Conservation (phyloP, 2,113 vertebrate genomes). For the Tretioscincus oriximinensis region DNA sequence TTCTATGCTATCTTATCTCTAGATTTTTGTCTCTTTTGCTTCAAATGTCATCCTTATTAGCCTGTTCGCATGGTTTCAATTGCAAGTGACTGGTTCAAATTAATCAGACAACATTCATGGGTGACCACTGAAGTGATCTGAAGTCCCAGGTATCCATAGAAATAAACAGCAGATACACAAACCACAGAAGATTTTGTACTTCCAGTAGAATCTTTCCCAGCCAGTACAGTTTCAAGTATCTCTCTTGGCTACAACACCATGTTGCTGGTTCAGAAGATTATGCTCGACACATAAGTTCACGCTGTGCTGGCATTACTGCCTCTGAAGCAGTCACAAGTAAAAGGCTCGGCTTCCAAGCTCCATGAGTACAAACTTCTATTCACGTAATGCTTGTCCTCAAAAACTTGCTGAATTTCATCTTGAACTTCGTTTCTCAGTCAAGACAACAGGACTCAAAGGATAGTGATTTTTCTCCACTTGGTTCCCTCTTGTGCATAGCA, state of each 20-base stretch:
- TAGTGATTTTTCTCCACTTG: neutral
- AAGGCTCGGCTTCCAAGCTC: neutral
- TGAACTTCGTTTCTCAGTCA: neutral
- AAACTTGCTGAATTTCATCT: neutral
- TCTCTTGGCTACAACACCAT: neutral
- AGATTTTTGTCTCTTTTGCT: too few species aligned
- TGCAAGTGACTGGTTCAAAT: neutral
- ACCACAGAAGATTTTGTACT: neutral
- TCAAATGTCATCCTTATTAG: too few species aligned
- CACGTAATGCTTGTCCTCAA: neutral
- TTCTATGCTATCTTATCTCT: too few species aligned
- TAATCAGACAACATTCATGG: neutral
- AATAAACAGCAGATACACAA: too few species aligned
- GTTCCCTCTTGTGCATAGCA: neutral
- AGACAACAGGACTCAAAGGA: neutral
- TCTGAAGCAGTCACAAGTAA: neutral
- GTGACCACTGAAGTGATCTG: neutral
- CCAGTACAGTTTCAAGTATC: neutral
- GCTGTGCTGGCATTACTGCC: neutral
- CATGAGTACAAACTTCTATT: neutral
- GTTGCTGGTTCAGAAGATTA: neutral
- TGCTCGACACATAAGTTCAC: neutral
- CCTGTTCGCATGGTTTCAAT: too few species aligned
- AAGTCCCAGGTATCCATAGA: neutral
- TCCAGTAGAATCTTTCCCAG: neutral